Evolutionary conservation across 2,113 vertebrate genomes (phyloP), one percentile per base, ranked within the genome.

Genomic region (Oxygymnocypris stewartii): DNA sequence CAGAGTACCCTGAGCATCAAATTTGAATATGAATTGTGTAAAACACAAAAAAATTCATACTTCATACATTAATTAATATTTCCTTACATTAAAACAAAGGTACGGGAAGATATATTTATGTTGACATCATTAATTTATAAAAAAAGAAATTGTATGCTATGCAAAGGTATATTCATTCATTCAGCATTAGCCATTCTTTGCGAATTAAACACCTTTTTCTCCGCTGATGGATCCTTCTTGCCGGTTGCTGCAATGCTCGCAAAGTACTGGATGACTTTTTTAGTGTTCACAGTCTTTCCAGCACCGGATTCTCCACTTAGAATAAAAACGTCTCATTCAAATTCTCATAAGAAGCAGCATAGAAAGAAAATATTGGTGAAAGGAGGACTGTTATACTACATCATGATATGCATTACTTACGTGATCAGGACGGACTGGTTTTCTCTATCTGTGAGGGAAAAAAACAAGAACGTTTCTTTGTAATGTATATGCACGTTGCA

Each of bases 381-480:
- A 65, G 37, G 51, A 81, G 37, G n/a, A n/a, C 6, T 37, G 20
- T 11, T 57, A 12, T 28, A 20, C 5, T 23, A 31, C 2, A 6
- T 28, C 4, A 49, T 65, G 5, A 49, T 31, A 71, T 47, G n/a
- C 25, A 37, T 80, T 23, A 93, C 96, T 92, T 89, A 96, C 96
- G 96, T 96, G 93, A 97, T 97, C 25, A 97, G 94, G 87, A 96
- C 94, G 65, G 96, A 96, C 93, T 97, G 95, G 88, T 96, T 95
- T 89, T 95, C 94, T 84, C 94, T 91, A 85, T 95, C 94, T 95
- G 89, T 28, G 20, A 37, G 20, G 10, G 4, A 2, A n/a, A 40
- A 81, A 14, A 6, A 61, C 11, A 80, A n/a, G 9, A 25, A 47
- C 6, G 4, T 74, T n/a, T n/a, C 20, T 44, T 37, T 74, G 2